Percentiles rank a stretch among this genome's conserved stretches.
Conservation (phyloP, 2,888 invertebrate genomes). For the Dinocampus coccinellae region DNA sequence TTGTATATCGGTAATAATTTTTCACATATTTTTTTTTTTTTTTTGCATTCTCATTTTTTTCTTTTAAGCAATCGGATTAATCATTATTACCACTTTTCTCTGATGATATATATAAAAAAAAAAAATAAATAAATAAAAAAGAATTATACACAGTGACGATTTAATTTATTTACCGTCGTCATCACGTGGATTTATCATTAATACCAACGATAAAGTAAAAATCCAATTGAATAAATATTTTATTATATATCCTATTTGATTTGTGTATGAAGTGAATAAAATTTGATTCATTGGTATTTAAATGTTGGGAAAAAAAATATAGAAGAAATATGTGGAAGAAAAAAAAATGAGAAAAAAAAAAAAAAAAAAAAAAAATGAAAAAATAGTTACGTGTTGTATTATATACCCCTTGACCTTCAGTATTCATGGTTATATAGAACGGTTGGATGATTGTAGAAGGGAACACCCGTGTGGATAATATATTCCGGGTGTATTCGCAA, state of each 20-base stretch:
- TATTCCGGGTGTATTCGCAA: conserved; percentile 59
- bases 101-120: too few species aligned
- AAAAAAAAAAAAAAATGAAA: not conserved
- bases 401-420: conserved; percentile 41
- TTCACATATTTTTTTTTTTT: too few species aligned
- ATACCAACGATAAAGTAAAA: not conserved
- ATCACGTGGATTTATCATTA: too few species aligned
- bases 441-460: conserved; percentile 23
- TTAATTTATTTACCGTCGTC: not conserved
- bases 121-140: too few species aligned
- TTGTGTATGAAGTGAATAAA: too few species aligned
- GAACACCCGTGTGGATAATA: conserved; percentile 55
- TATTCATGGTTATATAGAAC: conserved; percentile 22
- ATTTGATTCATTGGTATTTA: not conserved
- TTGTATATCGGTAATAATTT: not conserved
- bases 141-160: not conserved
- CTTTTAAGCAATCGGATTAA: not conserved
- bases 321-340: too few species aligned
- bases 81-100: not conserved
- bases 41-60: not conserved
- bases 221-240: not conserved
- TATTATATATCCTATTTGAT: too few species aligned
- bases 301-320: too few species aligned
- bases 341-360: not conserved
- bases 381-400: conserved; percentile 27